These are phyloP conservation scores for Spodoptera littoralis DNA, from an alignment of 2,888 invertebrate genomes.

Conservation along the genomic window DNA sequence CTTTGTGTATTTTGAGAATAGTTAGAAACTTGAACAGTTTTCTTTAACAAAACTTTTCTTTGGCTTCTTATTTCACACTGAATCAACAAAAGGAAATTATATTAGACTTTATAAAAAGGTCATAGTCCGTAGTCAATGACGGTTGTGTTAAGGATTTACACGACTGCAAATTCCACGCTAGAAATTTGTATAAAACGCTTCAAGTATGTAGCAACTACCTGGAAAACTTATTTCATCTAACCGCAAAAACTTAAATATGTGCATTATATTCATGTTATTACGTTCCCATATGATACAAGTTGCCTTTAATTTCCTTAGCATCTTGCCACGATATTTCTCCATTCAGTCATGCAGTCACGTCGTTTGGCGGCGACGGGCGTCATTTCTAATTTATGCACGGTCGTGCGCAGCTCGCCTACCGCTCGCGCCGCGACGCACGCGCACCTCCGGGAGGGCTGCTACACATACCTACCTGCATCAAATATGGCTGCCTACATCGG, in stretches of 20 bases:
- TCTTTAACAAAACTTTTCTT: no score
- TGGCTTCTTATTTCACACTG: no score
- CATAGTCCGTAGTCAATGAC: no score
- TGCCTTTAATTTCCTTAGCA: constrained; percentile 26
- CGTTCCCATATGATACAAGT: constrained; percentile 10
- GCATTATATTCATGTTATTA: constrained; percentile 9
- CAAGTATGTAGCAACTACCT: no score
- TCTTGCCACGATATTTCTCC: constrained; percentile 43
- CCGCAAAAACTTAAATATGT: background rate
- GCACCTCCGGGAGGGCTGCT: constrained; percentile 50
- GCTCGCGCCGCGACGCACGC: constrained; percentile 60
- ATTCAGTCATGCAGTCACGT: constrained; percentile 53
- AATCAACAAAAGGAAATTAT: no score
- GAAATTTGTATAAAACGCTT: no score
- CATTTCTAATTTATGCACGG: constrained; percentile 80
- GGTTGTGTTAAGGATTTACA: no score
- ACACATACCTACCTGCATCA: constrained; percentile 42
- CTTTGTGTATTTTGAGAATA: no score
- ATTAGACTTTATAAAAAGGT: no score
- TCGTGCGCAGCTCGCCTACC: constrained; percentile 76
- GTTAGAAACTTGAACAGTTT: no score
- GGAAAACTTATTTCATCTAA: background rate
- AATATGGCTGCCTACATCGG: constrained; percentile 44
- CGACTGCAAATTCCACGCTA: no score
- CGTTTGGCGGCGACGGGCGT: constrained; percentile 59